These are phyloP conservation scores for Hippocampus guttulatus DNA, from an alignment of 2,113 vertebrate genomes.

Conservation along the genomic window DNA sequence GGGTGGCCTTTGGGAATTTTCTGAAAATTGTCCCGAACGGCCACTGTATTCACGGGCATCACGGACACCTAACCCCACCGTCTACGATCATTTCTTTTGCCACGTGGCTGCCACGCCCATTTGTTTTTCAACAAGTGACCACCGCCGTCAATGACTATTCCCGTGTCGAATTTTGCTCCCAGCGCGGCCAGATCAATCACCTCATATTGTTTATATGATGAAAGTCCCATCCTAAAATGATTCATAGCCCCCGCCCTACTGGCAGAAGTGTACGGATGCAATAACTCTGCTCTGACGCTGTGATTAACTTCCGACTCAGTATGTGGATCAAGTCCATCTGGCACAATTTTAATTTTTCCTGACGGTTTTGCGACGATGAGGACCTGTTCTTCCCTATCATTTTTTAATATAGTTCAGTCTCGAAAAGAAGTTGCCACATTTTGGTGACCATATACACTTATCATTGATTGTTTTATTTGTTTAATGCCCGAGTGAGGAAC, in stretches of 20 bases:
- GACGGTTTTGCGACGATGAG: not conserved
- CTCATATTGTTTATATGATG: not conserved
- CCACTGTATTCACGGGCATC: no score
- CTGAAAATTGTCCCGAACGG: no score
- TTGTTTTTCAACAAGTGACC: no score
- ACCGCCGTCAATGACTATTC: no score
- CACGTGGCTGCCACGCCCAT: no score
- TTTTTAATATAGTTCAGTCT: not conserved
- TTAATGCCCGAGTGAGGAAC: conserved; percentile 19
- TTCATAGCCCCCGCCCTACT: not conserved
- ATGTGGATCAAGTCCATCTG: not conserved
- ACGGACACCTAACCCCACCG: no score
- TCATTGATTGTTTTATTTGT: conserved; percentile 25
- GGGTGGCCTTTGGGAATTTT: no score
- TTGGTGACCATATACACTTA: not conserved
- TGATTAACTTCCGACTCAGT: not conserved
- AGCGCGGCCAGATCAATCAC: not conserved
- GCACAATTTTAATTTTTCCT: not conserved
- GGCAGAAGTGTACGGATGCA: not conserved
- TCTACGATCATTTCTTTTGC: no score
- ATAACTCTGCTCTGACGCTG: not conserved
- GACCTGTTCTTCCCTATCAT: not conserved
- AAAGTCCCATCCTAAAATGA: not conserved
- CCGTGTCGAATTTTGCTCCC: no score
- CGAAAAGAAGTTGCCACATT: not conserved